A percentile compares a stretch with the other conserved stretches of the same genome.
Conservation (phyloP, 2,888 invertebrate species). For the Parnassius smintheus region DNA sequence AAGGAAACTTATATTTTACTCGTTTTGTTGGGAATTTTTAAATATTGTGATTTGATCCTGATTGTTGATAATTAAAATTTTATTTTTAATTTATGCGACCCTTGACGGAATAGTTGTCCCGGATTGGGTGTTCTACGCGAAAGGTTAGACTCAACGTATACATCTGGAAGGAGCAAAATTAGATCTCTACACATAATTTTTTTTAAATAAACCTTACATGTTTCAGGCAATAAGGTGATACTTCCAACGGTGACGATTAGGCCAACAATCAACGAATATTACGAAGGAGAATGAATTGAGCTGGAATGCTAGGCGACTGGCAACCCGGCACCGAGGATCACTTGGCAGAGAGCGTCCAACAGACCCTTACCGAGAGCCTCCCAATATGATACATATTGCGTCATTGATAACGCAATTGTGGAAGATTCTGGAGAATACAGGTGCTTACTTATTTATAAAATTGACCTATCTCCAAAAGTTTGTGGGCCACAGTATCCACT, state of each 20-base stretch:
- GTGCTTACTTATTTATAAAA: slow-evolving; percentile 31
- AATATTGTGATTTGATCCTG: background rate
- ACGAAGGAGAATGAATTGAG: slow-evolving; percentile 87
- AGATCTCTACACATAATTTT: too few species aligned
- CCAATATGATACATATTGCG: slow-evolving; percentile 82
- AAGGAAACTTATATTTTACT: slow-evolving; percentile 45
- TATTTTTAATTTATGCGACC: slow-evolving; percentile 28
- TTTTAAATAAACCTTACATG: background rate
- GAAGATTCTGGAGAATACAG: slow-evolving; percentile 92
- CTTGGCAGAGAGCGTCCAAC: slow-evolving; percentile 82
- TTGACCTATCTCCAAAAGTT: too few species aligned
- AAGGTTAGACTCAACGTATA: slow-evolving; percentile 55
- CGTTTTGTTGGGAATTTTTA: background rate
- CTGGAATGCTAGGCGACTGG: slow-evolving; percentile 88
- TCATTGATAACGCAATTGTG: slow-evolving; percentile 84
- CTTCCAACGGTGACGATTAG: slow-evolving; percentile 82
- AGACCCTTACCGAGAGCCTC: slow-evolving; percentile 61
- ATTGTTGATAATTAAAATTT: slow-evolving; percentile 13
- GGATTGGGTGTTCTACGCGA: slow-evolving; percentile 74
- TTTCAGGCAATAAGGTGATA: slow-evolving; percentile 61
- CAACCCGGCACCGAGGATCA: slow-evolving; percentile 86
- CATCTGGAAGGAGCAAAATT: too few species aligned
- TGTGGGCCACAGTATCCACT: too few species aligned
- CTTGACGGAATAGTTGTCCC: slow-evolving; percentile 76
- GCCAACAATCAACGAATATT: slow-evolving; percentile 82